Percentiles rank a stretch among this genome's conserved stretches.
These are phyloP conservation scores for Brassicogethes aeneus DNA, from an alignment of 2,888 invertebrate species.

Conservation along the genomic window DNA sequence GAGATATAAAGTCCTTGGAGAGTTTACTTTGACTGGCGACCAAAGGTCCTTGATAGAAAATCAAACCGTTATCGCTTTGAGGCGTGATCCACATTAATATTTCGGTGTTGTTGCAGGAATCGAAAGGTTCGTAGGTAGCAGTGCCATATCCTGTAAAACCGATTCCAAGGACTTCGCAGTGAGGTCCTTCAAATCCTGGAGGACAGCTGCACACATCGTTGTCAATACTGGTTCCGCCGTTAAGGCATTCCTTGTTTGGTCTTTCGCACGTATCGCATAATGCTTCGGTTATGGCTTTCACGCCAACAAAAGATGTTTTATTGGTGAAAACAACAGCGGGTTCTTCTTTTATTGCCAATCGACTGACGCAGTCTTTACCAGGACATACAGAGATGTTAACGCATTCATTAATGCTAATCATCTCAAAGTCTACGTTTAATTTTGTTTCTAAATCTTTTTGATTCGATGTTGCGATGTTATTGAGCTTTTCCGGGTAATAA, in stretches of 20 bases:
- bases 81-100: conserved; percentile 77
- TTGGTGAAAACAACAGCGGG: conserved; percentile 87
- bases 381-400: conserved; percentile 62
- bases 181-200: conserved; percentile 68
- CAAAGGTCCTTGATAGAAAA: conserved; percentile 84
- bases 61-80: conserved; percentile 64
- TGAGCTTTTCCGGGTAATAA: conserved; percentile 78
- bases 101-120: conserved; percentile 76
- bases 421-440: conserved; percentile 64
- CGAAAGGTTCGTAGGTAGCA: conserved; percentile 82
- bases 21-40: conserved; percentile 49
- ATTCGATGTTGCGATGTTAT: conserved; percentile 70
- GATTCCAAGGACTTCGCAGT: conserved; percentile 82
- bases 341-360: conserved; percentile 58
- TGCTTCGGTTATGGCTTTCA: conserved; percentile 73
- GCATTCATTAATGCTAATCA: conserved; percentile 90
- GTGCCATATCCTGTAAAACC: conserved; percentile 87
- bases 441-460: conserved; percentile 63
- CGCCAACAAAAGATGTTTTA: conserved; percentile 88
- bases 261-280: conserved; percentile 53
- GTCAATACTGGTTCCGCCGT: conserved; percentile 48
- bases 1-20: conserved; percentile 80
- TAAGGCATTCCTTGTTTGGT: conserved; percentile 25
- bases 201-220: conserved; percentile 68
- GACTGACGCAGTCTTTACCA: conserved; percentile 71